Percentiles rank a stretch among this genome's conserved stretches.
phyloP scores from a whole-genome alignment of 2,888 invertebrate genomes.

The Celastrina argiolus region DNA sequence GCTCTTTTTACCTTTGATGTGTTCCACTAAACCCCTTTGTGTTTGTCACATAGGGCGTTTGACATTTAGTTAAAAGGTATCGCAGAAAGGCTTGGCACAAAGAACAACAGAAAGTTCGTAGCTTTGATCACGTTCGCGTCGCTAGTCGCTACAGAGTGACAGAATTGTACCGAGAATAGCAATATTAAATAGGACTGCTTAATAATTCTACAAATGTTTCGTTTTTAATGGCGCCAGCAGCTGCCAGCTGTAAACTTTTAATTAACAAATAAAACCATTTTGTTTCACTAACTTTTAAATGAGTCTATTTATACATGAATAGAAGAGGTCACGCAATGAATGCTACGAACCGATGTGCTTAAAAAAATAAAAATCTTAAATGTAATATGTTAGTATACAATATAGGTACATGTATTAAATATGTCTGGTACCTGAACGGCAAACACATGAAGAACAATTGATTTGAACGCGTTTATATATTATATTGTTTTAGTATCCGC shows the following conservation, averaged over 20 bases:
- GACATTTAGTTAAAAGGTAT: conserved; percentile 3
- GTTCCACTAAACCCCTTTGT: neutral
- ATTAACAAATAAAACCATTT: neutral
- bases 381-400: too few species aligned
- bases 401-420: too few species aligned
- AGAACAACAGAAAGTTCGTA: neutral
- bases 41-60: neutral
- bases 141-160: neutral
- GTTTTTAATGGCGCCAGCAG: neutral
- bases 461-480: too few species aligned
- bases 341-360: neutral
- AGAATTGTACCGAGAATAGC: neutral
- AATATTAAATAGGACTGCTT: neutral
- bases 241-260: neutral
- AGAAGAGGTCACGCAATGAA: neutral
- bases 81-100: neutral
- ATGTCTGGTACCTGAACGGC: too few species aligned
- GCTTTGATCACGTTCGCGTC: neutral
- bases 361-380: neutral
- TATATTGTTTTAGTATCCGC: too few species aligned
- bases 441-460: too few species aligned
- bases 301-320: neutral
- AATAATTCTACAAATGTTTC: neutral
- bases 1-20: neutral
- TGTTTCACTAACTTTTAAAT: neutral